Evolutionary conservation across 1,140 invertebrate species (phyloP).

Genomic region (Palaemon carinicauda): DNA sequence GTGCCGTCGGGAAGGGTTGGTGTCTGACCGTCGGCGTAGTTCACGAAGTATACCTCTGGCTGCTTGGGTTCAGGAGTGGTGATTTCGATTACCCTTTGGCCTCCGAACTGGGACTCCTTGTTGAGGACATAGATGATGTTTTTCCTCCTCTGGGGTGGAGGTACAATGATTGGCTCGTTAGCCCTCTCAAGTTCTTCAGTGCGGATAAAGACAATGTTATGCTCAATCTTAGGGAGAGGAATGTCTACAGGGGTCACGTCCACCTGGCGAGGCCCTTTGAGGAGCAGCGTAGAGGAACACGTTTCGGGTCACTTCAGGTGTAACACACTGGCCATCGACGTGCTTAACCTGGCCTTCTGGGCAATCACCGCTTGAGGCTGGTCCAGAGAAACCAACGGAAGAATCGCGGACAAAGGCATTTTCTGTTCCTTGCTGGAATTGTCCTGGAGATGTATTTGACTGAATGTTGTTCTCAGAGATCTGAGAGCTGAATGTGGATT

Average conservation of each 20-base stretch:
- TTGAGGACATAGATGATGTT: constrained; percentile 52
- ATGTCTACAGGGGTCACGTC: background rate
- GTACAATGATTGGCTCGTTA: constrained; percentile 47
- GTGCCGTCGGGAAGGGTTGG: background rate
- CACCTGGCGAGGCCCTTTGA: background rate
- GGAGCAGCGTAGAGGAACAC: background rate
- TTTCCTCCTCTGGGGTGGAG: constrained; percentile 36
- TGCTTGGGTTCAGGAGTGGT: background rate
- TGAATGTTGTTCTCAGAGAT: too few species aligned
- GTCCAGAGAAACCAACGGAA: too few species aligned
- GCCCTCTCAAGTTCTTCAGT: background rate
- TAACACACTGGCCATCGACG: constrained; percentile 14
- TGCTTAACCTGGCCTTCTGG: constrained; percentile 5
- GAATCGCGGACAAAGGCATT: too few species aligned
- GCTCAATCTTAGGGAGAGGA: constrained; percentile 26
- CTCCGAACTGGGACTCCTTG: background rate
- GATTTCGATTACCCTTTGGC: background rate
- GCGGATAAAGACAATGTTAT: constrained; percentile 45
- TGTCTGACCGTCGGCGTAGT: background rate
- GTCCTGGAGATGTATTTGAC: too few species aligned
- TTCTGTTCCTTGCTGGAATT: too few species aligned
- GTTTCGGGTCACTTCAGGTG: background rate
- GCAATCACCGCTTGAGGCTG: background rate
- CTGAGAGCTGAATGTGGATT: too few species aligned
- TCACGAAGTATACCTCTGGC: constrained; percentile 34